Conservation (phyloP, 2,888 invertebrate species). For the Phanerotoma sp. region DNA sequence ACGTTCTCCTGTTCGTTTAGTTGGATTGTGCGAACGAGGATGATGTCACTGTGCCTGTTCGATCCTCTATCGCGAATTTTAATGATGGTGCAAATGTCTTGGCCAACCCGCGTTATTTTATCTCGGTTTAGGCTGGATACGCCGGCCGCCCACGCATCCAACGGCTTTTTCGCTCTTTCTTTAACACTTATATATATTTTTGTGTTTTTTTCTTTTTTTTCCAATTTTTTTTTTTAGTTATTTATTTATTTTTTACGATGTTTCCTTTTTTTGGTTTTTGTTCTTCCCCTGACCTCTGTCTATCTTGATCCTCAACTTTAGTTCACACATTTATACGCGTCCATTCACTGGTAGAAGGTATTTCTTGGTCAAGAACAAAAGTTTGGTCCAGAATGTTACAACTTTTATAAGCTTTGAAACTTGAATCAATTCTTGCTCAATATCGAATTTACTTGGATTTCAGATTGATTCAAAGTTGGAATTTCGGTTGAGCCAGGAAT, state of each 20-base stretch:
- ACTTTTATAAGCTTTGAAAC: too few species aligned
- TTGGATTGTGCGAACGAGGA: slow-evolving; percentile 54
- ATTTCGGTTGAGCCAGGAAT: too few species aligned
- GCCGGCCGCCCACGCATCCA: slow-evolving; percentile 53
- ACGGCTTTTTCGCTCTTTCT: slow-evolving; percentile 27
- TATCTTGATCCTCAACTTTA: slow-evolving; percentile 21
- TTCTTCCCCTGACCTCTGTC: slow-evolving; percentile 12
- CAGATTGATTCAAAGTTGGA: too few species aligned
- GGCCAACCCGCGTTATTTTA: slow-evolving; percentile 54
- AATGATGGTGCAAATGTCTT: slow-evolving; percentile 58
- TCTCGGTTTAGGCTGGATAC: slow-evolving; percentile 56
- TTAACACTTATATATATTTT: background rate
- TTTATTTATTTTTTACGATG: background rate
- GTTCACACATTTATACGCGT: slow-evolving; percentile 7
- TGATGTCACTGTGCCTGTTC: slow-evolving; percentile 56
- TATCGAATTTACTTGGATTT: too few species aligned
- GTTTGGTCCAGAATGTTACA: too few species aligned
- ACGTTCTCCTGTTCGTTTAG: slow-evolving; percentile 53
- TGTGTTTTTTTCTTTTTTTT: slow-evolving; percentile 26
- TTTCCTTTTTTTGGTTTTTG: background rate
- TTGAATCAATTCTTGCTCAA: too few species aligned
- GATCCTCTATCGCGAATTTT: slow-evolving; percentile 59
- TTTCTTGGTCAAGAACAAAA: too few species aligned
- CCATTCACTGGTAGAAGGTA: slow-evolving; percentile 21
- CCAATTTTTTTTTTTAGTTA: too few species aligned